phyloP scores from a whole-genome alignment of 2,113 vertebrate genomes.

The Gallinago undulata region DNA sequence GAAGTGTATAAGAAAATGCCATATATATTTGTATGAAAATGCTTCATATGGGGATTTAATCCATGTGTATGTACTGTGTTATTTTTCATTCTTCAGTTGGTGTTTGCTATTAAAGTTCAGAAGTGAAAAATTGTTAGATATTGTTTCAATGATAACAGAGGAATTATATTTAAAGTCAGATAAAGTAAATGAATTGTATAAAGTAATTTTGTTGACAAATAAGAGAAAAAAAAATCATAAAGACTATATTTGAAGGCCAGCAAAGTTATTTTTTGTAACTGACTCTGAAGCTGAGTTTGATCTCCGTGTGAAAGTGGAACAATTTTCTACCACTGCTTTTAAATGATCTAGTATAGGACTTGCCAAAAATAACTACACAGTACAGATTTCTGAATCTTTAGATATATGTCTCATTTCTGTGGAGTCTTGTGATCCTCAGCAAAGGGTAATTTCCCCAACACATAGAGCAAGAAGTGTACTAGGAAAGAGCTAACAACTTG shows the following conservation, averaged over 20 bases:
- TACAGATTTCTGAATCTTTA: neutral
- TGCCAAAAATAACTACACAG: neutral
- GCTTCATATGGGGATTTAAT: neutral
- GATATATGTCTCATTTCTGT: neutral
- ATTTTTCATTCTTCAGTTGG: constrained; percentile 26
- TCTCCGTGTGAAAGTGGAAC: neutral
- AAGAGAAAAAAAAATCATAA: neutral
- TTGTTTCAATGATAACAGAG: constrained; percentile 45
- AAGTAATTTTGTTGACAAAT: neutral
- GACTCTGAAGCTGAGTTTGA: neutral
- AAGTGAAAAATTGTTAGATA: constrained; percentile 48
- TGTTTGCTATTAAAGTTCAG: constrained; percentile 19
- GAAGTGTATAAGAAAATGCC: neutral
- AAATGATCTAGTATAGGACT: neutral
- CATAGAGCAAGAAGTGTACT: neutral
- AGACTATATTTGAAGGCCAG: neutral
- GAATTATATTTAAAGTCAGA: constrained; percentile 10
- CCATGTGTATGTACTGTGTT: neutral
- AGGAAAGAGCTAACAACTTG: neutral
- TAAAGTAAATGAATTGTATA: constrained; percentile 26
- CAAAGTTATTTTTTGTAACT: neutral
- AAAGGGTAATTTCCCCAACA: neutral
- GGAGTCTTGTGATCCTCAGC: neutral
- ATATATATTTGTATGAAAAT: neutral
- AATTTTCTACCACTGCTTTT: neutral